phyloP scores from a whole-genome alignment of 2,113 vertebrate genomes.

The Nyctibius bracteatus region DNA sequence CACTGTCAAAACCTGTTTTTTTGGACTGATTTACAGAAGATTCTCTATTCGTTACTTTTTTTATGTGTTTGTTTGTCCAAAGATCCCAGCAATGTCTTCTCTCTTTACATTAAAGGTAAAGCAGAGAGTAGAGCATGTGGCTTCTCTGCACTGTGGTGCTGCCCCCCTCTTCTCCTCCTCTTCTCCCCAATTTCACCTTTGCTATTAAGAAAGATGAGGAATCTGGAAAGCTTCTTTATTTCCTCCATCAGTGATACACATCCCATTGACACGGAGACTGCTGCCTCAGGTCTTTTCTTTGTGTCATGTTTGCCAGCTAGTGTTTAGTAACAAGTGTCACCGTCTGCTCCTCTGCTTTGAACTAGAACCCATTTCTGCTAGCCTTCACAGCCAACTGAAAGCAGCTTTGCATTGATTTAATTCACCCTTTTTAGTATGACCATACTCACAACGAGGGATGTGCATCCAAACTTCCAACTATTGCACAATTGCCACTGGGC shows the following conservation, averaged over 20 bases:
- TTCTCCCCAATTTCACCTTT: background rate
- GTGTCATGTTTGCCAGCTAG: conserved; percentile 50
- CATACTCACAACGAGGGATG: conserved; percentile 34
- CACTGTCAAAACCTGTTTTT: background rate
- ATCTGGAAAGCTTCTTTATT: background rate
- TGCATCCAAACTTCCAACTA: conserved; percentile 64
- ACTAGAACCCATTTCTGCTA: conserved; percentile 65
- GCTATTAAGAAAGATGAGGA: background rate
- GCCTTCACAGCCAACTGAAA: conserved; percentile 64
- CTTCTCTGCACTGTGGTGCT: background rate
- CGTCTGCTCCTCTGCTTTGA: conserved; percentile 69
- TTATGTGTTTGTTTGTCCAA: background rate
- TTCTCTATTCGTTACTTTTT: background rate
- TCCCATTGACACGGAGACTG: background rate
- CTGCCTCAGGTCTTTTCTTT: conserved; percentile 1
- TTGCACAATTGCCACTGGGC: conserved; percentile 69
- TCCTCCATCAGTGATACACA: background rate
- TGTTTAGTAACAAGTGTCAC: conserved; percentile 74
- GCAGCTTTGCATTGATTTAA: conserved; percentile 70
- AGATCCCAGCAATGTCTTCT: background rate
- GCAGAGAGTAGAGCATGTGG: background rate
- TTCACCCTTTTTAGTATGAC: conserved; percentile 67
- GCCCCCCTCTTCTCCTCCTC: rapidly evolving
- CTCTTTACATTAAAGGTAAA: background rate
- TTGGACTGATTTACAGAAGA: background rate